A percentile compares a stretch with the other conserved stretches of the same genome.
These are phyloP conservation scores for Lysandra coridon DNA, from an alignment of 2,888 invertebrate genomes.

Conservation along the genomic window DNA sequence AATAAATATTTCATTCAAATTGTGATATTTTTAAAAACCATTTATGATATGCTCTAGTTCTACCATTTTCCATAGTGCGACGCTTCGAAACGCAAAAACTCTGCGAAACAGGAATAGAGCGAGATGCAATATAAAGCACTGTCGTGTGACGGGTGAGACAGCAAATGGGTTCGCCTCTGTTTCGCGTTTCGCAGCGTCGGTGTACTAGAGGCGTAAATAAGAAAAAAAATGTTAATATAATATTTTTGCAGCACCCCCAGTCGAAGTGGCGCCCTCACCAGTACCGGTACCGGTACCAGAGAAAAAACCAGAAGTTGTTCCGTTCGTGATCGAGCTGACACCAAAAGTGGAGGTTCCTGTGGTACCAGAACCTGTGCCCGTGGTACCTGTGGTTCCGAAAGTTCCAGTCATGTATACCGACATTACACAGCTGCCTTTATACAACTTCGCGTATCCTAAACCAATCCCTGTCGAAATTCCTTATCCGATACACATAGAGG, in stretches of 20 bases:
- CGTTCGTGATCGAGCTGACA: constrained; percentile 37
- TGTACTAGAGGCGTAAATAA: too few relatives aligned
- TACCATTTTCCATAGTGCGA: too few relatives aligned
- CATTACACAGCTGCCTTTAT: neutral
- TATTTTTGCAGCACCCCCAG: neutral
- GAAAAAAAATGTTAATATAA: neutral
- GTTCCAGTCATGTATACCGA: constrained; percentile 18
- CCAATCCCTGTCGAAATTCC: neutral
- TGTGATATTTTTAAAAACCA: too few relatives aligned
- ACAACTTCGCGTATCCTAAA: neutral
- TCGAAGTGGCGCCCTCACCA: constrained; percentile 10
- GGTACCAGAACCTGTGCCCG: constrained; percentile 1
- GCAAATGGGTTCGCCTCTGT: too few relatives aligned
- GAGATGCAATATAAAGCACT: too few relatives aligned
- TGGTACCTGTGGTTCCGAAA: neutral
- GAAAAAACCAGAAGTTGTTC: constrained; percentile 32
- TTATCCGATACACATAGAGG: constrained; percentile 8
- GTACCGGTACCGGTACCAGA: constrained; percentile 16
- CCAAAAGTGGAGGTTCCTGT: constrained; percentile 32
- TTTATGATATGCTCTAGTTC: too few relatives aligned
- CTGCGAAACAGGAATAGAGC: too few relatives aligned
- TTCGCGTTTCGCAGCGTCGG: too few relatives aligned
- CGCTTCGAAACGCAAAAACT: too few relatives aligned
- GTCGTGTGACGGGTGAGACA: too few relatives aligned
- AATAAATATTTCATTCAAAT: too few relatives aligned